Base-by-base conservation (phyloP, 2,888 invertebrate species). In the Idaea straminata region DNA sequence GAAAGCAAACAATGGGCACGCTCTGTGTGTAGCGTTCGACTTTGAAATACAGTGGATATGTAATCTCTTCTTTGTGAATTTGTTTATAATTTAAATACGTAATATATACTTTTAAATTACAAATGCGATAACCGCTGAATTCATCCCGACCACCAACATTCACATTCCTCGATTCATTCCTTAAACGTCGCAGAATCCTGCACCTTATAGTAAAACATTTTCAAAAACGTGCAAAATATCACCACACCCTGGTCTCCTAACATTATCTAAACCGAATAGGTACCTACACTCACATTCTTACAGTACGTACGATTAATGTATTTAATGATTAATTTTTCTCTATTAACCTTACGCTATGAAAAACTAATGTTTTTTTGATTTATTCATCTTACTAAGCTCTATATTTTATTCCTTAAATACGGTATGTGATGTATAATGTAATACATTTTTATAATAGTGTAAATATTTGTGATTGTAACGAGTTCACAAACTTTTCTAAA, bases 161-260 rank as follows among this genome's bases (percentile, higher is more conserved):
- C 81, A 81, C 82, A 78, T 79, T 78, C 78, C 82, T 81, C 85
- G 79, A 79, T 81, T 83, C 83, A 82, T 85, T 82, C 83, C 84
- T 84, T 85, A 83, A 86, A 80, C 84, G 86, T 83, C 86, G 83
- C 89, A 83, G 82, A 80, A 82, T 79, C 76, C 87, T 86, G 89
- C 86, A 83, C 87, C 87, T 82, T 83, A 83, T 88, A 89, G 88
- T 89, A 92, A 92, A 91, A 92, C 91, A 91, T 91, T 87, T 88
- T 92, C 91, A 92, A 92, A 92, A 92, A 92, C 92, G 89, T 91
- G 91, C 91, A 91, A 92, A 92, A 92, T 92, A 92, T 92, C 92
- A 91, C 91, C 92, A 87, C 92, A 92, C 92, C 92, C 92, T 92
- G 92, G 92, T 92, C 92, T 83, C 92, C 92, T 92, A 92, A 90